Evolutionary conservation across 2,797 vertebrate genomes (phyloP).

Genomic region (Ctenopoma kingsleyae): DNA sequence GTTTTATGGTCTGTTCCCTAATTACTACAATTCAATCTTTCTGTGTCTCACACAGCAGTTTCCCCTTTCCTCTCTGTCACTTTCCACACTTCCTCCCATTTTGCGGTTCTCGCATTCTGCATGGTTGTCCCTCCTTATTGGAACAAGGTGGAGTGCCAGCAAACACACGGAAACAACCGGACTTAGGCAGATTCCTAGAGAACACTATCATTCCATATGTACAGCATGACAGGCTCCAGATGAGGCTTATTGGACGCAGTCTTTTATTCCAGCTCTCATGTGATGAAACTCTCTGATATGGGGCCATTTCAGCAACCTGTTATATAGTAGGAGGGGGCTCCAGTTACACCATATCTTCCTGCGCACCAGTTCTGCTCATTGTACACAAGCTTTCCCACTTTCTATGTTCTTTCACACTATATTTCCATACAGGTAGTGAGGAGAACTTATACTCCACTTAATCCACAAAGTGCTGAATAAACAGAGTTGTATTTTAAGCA

Average conservation of each 20-base stretch:
- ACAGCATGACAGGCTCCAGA: slow-evolving; percentile 47
- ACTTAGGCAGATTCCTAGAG: slow-evolving; percentile 32
- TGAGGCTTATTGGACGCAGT: slow-evolving; percentile 48
- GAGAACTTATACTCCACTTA: background rate
- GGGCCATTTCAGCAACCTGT: slow-evolving; percentile 26
- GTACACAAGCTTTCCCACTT: background rate
- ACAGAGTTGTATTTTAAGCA: slow-evolving; percentile 1
- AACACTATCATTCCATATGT: slow-evolving; percentile 46
- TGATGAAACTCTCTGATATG: slow-evolving; percentile 5
- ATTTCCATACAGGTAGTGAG: background rate
- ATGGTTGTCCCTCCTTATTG: slow-evolving; percentile 43
- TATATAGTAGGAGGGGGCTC: background rate
- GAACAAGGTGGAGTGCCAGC: slow-evolving; percentile 38
- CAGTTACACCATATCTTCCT: background rate
- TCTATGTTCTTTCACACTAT: background rate
- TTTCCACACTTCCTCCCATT: slow-evolving; percentile 20
- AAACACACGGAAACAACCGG: slow-evolving; percentile 32
- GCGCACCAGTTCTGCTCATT: background rate
- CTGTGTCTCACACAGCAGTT: slow-evolving; percentile 11
- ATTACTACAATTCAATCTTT: background rate
- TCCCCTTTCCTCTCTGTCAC: slow-evolving; percentile 18
- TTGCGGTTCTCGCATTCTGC: slow-evolving; percentile 34
- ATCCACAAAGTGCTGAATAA: background rate
- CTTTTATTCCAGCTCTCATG: slow-evolving; percentile 14
- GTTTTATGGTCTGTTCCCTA: background rate